Conservation (phyloP, 92 coral and sea anemone genomes). For the Plumapathes pennacea region DNA sequence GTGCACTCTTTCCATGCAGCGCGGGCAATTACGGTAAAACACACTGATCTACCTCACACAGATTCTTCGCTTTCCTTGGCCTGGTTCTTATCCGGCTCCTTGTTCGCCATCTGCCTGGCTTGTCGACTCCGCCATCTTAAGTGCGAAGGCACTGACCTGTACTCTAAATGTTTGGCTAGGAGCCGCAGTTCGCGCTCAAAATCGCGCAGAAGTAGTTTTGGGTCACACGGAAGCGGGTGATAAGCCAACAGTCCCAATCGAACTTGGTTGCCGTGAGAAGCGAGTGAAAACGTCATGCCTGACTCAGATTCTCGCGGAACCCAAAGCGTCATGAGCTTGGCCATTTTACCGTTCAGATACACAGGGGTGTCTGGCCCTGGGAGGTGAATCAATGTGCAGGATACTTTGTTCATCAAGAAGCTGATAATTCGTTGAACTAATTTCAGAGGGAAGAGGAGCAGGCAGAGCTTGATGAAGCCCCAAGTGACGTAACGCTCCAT, state of each 20-base stretch:
- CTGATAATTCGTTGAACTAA: conserved; percentile 61
- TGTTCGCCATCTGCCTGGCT: conserved; percentile 29
- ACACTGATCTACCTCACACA: conserved; percentile 4
- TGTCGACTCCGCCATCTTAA: conserved; percentile 68
- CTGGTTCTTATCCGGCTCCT: conserved; percentile 22
- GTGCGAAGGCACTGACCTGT: conserved; percentile 79
- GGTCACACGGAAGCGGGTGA: conserved; percentile 46
- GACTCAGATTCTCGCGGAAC: conserved; percentile 51
- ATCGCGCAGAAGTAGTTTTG: conserved; percentile 54
- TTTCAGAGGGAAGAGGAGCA: conserved; percentile 64
- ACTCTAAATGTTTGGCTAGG: conserved; percentile 59
- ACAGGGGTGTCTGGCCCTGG: conserved; percentile 78
- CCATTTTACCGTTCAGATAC: conserved; percentile 78
- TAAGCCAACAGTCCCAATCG: conserved; percentile 66
- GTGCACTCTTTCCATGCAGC: too few species aligned
- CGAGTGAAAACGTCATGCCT: conserved; percentile 63
- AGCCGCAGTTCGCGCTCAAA: conserved; percentile 69
- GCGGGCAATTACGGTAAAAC: background rate
- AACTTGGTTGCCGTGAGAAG: conserved; percentile 67
- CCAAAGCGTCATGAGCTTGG: conserved; percentile 77
- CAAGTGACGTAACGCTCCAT: conserved; percentile 54
- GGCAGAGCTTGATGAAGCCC: conserved; percentile 63
- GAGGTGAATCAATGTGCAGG: conserved; percentile 67
- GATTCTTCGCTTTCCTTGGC: conserved; percentile 10
- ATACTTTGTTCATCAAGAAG: conserved; percentile 54